Evolutionary conservation across 1,140 invertebrate species (phyloP).

Genomic region (Bicyclus anynana): DNA sequence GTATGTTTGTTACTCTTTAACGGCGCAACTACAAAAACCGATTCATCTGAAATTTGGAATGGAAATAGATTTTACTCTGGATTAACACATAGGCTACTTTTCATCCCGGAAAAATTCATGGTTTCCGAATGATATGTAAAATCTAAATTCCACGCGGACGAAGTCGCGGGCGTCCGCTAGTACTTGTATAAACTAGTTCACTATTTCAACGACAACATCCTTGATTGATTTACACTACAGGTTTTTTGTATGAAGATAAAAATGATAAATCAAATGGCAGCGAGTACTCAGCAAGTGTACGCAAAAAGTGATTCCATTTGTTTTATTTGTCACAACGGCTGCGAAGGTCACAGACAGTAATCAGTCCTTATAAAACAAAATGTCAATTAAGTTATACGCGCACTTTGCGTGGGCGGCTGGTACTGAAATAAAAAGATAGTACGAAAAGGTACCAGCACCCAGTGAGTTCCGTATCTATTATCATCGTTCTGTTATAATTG

Average conservation of each 20-base stretch:
- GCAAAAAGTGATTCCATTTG: conserved; percentile 2
- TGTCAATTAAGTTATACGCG: conserved; percentile 10
- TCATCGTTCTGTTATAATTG: too few species aligned
- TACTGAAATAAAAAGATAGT: neutral
- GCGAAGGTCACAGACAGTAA: conserved; percentile 7
- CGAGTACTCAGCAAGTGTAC: neutral
- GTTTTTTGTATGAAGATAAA: neutral
- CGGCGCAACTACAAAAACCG: too few species aligned
- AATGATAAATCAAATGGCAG: neutral
- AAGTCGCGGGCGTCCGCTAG: too few species aligned
- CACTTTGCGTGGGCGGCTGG: neutral
- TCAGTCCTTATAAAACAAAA: conserved; percentile 11
- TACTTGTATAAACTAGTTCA: neutral
- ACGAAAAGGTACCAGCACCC: neutral
- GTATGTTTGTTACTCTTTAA: too few species aligned
- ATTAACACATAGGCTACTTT: too few species aligned
- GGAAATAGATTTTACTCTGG: too few species aligned
- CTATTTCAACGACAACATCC: neutral
- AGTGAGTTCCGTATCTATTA: too few species aligned
- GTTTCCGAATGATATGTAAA: too few species aligned
- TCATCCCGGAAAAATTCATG: too few species aligned
- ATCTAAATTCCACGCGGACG: too few species aligned
- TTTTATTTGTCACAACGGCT: conserved; percentile 5
- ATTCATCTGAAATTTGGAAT: too few species aligned
- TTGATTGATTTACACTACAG: neutral